phyloP scores from a whole-genome alignment of 53 echinoderm and acorn worm genomes.

The Echinarachnius parma region DNA sequence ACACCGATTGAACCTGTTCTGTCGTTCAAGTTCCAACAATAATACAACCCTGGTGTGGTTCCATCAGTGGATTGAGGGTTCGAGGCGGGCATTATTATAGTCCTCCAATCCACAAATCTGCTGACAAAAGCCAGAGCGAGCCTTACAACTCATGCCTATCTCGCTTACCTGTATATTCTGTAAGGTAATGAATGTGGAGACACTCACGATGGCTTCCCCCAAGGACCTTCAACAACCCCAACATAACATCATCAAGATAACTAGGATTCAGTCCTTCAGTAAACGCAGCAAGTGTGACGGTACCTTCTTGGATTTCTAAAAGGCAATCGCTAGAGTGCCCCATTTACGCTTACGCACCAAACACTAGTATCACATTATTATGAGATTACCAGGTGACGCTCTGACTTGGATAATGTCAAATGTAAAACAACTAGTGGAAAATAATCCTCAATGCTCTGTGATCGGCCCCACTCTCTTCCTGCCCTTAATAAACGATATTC shows the following conservation, averaged over 20 bases:
- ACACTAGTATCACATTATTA: constrained; percentile 40
- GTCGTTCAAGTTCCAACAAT: constrained; percentile 5
- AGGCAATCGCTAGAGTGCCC: constrained; percentile 29
- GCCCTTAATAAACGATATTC: constrained; percentile 26
- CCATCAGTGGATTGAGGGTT: no score
- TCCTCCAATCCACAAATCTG: constrained; percentile 34
- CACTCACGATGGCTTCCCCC: no score
- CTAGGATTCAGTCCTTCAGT: no score
- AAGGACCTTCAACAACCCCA: no score
- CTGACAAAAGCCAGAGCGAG: constrained; percentile 24
- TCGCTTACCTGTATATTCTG: constrained; percentile 24
- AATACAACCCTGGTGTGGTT: background rate
- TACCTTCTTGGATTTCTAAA: constrained; percentile 32
- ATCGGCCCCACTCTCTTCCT: constrained; percentile 31
- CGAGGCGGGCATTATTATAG: no score
- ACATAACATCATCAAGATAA: no score
- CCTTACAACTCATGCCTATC: constrained; percentile 29
- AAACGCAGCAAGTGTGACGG: constrained; percentile 29
- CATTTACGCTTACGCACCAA: constrained; percentile 12
- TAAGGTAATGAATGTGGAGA: constrained; percentile 25
- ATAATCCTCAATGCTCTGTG: constrained; percentile 45
- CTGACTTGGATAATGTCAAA: constrained; percentile 37
- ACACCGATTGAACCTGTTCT: constrained; percentile 4
- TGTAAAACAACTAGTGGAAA: no score
- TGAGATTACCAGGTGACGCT: constrained; percentile 17